Evolutionary conservation across 2,113 vertebrate species (phyloP).

Genomic region (Saiga tatarica): DNA sequence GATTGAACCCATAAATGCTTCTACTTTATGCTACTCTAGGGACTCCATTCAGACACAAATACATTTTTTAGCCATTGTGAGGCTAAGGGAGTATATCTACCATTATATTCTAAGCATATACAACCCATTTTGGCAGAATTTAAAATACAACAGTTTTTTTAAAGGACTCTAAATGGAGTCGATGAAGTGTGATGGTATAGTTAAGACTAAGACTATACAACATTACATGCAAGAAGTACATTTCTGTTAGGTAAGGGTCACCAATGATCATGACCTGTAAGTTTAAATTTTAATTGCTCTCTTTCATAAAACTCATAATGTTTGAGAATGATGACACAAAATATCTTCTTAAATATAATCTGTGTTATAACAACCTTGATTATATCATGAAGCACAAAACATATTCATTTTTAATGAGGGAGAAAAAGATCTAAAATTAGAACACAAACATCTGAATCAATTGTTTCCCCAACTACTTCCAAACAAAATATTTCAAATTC

Average conservation of each 20-base stretch:
- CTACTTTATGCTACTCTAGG: constrained; percentile 76
- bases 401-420: constrained; percentile 77
- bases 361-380: constrained; percentile 70
- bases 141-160: constrained; percentile 37
- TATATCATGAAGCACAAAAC: constrained; percentile 73
- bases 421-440: constrained; percentile 82
- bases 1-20: constrained; percentile 66
- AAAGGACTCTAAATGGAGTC: constrained; percentile 30
- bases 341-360: constrained; percentile 39
- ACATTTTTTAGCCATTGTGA: constrained; percentile 75
- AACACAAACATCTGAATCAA: constrained; percentile 85
- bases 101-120: constrained; percentile 44
- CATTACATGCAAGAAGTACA: constrained; percentile 43
- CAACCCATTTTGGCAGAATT: not conserved
- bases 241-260: constrained; percentile 63
- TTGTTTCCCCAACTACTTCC: constrained; percentile 79
- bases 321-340: constrained; percentile 68
- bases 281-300: constrained; percentile 41
- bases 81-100: constrained; percentile 9
- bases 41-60: constrained; percentile 71
- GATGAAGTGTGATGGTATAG: constrained; percentile 2
- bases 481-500: constrained; percentile 86
- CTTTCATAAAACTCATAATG: constrained; percentile 61
- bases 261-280: constrained; percentile 63
- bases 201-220: not conserved